A percentile compares a stretch with the other conserved stretches of the same genome.
Conservation (phyloP, 2,113 vertebrate species). For the Ctenodactylus gundi region DNA sequence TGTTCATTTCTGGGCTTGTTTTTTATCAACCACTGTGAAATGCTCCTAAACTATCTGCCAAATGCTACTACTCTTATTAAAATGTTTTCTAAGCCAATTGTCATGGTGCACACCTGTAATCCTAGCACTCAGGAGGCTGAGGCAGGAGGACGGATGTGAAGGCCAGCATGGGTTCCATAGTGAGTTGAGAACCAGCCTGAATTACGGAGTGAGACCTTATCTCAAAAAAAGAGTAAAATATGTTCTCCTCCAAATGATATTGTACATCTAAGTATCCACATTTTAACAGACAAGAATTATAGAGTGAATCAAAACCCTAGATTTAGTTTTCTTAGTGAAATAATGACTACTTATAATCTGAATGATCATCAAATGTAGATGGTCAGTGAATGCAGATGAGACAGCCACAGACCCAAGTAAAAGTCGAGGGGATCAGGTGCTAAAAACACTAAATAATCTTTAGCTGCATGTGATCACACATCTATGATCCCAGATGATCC, state of each 20-base stretch:
- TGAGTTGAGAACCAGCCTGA: too few relatives aligned
- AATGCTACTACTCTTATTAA: neutral
- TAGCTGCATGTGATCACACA: neutral
- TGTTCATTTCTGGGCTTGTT: neutral
- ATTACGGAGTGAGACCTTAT: too few relatives aligned
- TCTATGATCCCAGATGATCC: neutral
- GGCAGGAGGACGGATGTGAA: too few relatives aligned
- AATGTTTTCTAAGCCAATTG: too few relatives aligned
- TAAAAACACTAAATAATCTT: slow-evolving; percentile 9
- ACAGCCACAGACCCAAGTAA: neutral
- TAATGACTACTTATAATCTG: neutral
- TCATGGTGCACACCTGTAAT: too few relatives aligned
- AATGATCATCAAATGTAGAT: neutral
- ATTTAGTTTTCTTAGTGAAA: neutral
- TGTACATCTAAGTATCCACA: neutral
- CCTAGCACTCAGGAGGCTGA: too few relatives aligned
- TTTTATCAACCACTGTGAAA: slow-evolving; percentile 6
- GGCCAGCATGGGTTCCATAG: too few relatives aligned
- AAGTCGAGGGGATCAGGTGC: neutral
- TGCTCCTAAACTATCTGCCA: slow-evolving; percentile 34
- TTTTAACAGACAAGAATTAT: neutral
- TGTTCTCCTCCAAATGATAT: neutral
- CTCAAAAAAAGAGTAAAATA: too few relatives aligned
- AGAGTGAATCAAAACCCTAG: neutral
- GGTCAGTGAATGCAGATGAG: neutral